Base-by-base conservation (phyloP, 2,113 vertebrate species). In the Anarrhichthys ocellatus region DNA sequence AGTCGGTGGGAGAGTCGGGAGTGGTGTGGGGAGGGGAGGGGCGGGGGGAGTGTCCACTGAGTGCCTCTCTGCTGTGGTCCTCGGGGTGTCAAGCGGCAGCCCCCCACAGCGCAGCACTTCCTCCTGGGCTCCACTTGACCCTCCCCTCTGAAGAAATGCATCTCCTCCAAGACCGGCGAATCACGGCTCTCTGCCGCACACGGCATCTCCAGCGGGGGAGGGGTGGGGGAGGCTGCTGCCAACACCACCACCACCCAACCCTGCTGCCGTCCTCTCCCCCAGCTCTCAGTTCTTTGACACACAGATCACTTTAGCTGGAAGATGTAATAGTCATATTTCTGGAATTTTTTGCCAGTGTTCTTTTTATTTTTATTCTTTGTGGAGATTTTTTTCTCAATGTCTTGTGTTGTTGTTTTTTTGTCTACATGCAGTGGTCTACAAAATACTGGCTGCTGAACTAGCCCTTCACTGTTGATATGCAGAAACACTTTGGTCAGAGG, bases 291-390 rank as follows among this genome's bases (percentile, higher is more conserved):
- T 88, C 80, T 89, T 89, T 92, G 92, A 92, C 92, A 92, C 93
- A 90, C 90, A 89, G 89, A 94, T 94, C 93, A 94, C 94, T 94
- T 95, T 94, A 95, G 94, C 94, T 95, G 94, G 93, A 95, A 92
- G 89, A 91, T 90, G 91, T 92, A 89, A 92, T 91, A 87, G 92
- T 94, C 91, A 87, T 87, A 92, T 92, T 92, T 94, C 93, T 92
- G 94, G 94, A 94, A 88, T 90, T 91, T 88, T 91, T 88, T 59
- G 81, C 90, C 92, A 90, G 89, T 93, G 83, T 93, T 87, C 80
- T 91, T 87, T 82, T 85, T 89, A 14, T 78, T 64, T 88, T 83
- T 80, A 75, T 65, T 75, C 65, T 79, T 81, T 75, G 58, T n/a
- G 34, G 29, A 79, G 75, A 85, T 79, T 68, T 17, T 50, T 67